Evolutionary conservation across 2,888 invertebrate species (phyloP), one percentile per base, ranked within the genome.

Genomic region (Carterocephalus palaemon): DNA sequence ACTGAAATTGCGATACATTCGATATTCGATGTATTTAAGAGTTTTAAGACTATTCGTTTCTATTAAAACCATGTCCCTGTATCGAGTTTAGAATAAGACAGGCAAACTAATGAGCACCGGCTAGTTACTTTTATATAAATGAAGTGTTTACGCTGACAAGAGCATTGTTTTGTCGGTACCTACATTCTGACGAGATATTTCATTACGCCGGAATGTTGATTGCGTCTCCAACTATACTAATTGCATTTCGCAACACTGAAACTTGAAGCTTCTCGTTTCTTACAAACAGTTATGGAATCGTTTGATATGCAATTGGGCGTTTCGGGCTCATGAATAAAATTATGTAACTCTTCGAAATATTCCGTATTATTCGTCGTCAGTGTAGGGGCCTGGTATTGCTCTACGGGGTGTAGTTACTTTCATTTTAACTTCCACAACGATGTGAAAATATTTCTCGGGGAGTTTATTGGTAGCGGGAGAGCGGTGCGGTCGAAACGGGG

Each of bases 341-440:
- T 78, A 79, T 72, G 62, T 69, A 70, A 70, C 67, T 68, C 66
- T 72, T 71, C 60, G 71, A 76, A 80, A 78, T 76, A 75, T 75
- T 71, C 74, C 64, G 69, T 66, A 72, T 77, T 76, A 75, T 72
- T 74, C 73, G 70, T 70, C 70, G 74, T 64, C 66, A 68, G 64
- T 63, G 60, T 46, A 33, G 62, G 68, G 71, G 68, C 62, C 64
- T 56, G 62, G 63, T 73, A 85, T 80, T 64, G 77, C 79, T 70
- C 84, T 76, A 66, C 69, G 37, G 84, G 84, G 84, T 75, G 71
- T 72, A 75, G 66, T 85, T 84, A 79, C 75, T 80, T 83, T 83
- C 83, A 83, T 83, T 85, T 81, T 77, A 84, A 83, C 82, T 82
- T 81, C 75, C 78, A 73, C 75, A 81, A 84, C 83, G 83, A 84